phyloP scores from a whole-genome alignment of 2,113 vertebrate genomes.

The Benitochromis conjunctus region DNA sequence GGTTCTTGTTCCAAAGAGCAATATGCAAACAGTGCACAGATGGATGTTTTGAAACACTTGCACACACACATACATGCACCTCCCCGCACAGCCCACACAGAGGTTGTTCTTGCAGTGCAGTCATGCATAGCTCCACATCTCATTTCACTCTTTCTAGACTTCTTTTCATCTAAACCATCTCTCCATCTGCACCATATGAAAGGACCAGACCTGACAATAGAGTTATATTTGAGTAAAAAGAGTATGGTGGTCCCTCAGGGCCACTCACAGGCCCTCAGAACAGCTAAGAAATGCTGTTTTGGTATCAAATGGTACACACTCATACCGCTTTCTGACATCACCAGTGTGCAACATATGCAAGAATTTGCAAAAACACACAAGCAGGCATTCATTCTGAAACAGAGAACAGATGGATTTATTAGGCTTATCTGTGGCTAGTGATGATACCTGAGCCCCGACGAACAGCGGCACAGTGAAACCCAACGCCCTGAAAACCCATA shows the following conservation, averaged over 20 bases:
- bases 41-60: background rate
- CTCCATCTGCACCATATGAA: slow-evolving; percentile 25
- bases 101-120: slow-evolving; percentile 11
- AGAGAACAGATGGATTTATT: background rate
- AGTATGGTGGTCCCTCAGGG: slow-evolving; percentile 8
- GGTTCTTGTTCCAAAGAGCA: background rate
- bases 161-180: slow-evolving; percentile 21
- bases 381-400: background rate
- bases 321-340: background rate
- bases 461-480: background rate
- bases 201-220: slow-evolving; percentile 6
- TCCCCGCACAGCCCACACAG: background rate
- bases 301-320: background rate
- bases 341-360: background rate
- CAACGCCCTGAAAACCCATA: background rate
- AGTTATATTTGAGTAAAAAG: slow-evolving; percentile 13
- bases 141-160: slow-evolving; percentile 11
- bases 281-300: background rate
- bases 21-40: background rate
- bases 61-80: background rate
- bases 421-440: background rate
- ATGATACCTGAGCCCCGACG: background rate
- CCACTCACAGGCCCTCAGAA: background rate
- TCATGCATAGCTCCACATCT: slow-evolving; percentile 28
- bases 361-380: background rate